phyloP scores from a whole-genome alignment of 2,797 vertebrate genomes.

The Bovichtus diacanthus region DNA sequence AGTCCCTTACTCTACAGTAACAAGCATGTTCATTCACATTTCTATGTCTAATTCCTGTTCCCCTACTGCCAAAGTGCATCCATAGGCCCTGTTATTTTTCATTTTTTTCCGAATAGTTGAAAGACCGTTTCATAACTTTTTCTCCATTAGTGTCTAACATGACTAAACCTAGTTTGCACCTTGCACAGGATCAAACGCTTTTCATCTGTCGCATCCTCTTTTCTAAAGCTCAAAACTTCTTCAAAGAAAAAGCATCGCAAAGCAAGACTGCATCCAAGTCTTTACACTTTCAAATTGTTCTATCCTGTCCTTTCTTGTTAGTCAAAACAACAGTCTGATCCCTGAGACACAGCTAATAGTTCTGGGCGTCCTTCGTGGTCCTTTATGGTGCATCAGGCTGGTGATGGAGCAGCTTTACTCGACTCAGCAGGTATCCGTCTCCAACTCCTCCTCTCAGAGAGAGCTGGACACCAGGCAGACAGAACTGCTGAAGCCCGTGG shows the following conservation, averaged over 20 bases:
- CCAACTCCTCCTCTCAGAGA: conserved; percentile 45
- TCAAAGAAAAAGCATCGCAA: conserved; percentile 53
- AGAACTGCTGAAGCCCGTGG: conserved; percentile 44
- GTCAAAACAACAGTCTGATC: conserved; percentile 60
- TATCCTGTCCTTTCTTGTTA: conserved; percentile 49
- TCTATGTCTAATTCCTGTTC: not conserved
- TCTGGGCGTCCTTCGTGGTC: conserved; percentile 57
- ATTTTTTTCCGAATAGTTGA: conserved; percentile 1
- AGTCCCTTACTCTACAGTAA: not conserved
- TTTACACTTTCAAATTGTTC: conserved; percentile 39
- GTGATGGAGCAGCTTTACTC: conserved; percentile 67
- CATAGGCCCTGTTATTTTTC: not conserved
- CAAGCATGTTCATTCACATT: conserved; percentile 12
- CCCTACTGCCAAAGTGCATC: not conserved
- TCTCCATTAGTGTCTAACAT: conserved; percentile 30
- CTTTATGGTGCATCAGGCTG: conserved; percentile 72
- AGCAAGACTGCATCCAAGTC: conserved; percentile 47
- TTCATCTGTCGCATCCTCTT: conserved; percentile 27
- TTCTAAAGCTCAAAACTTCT: conserved; percentile 47
- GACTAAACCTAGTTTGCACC: conserved; percentile 35
- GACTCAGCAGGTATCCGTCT: conserved; percentile 66
- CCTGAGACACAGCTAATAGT: conserved; percentile 39
- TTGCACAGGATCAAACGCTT: conserved; percentile 47
- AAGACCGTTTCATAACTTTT: conserved; percentile 15
- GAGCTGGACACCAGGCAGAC: conserved; percentile 55